These are phyloP conservation scores for Vidua chalybeata DNA, from an alignment of 2,113 vertebrate genomes.

Conservation along the genomic window DNA sequence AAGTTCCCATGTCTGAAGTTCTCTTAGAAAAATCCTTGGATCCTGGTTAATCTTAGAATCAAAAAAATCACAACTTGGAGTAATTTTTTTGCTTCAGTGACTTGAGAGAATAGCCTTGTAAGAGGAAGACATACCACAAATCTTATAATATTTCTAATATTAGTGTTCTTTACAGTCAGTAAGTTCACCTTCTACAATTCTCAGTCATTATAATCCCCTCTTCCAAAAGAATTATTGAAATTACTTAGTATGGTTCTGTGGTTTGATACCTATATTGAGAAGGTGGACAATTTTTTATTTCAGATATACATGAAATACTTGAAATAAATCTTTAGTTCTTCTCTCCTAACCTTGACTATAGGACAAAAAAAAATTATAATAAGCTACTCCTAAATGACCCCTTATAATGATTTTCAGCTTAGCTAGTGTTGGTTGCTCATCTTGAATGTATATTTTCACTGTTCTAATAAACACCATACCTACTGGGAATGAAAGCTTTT, in stretches of 20 bases:
- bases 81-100: not conserved
- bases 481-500: not conserved
- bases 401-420: slow-evolving; percentile 31
- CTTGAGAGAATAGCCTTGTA: not conserved
- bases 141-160: not conserved
- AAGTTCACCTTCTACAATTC: slow-evolving; percentile 7
- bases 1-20: not conserved
- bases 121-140: not conserved
- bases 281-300: not conserved
- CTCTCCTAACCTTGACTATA: slow-evolving; percentile 6
- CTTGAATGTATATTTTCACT: not conserved
- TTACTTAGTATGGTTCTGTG: not conserved
- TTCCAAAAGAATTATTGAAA: slow-evolving; percentile 25
- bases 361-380: not conserved
- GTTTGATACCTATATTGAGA: not conserved
- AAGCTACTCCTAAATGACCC: not conserved
- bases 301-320: not conserved
- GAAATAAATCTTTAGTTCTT: slow-evolving; percentile 21
- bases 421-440: not conserved
- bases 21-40: not conserved
- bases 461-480: not conserved
- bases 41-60: not conserved
- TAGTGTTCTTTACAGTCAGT: slow-evolving; percentile 33
- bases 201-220: not conserved
- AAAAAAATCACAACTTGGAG: not conserved